Percentiles rank a stretch among this genome's conserved stretches.
Conservation (phyloP, 2,113 vertebrate genomes). For the Aptenodytes forsteri region DNA sequence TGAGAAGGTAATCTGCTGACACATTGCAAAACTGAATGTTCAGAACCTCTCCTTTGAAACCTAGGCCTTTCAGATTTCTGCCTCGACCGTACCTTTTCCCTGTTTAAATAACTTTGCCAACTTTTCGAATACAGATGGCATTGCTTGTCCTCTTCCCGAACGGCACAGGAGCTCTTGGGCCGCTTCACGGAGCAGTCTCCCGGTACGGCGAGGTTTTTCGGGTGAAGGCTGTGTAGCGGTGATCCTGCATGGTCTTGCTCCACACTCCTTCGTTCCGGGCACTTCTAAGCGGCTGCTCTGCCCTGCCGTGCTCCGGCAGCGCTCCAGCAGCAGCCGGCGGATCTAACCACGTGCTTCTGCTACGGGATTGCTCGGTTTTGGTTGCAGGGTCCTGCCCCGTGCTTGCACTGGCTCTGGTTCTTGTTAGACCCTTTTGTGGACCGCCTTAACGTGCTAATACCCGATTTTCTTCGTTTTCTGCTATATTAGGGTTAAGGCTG, state of each 20-base stretch:
- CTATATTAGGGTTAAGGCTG: not conserved
- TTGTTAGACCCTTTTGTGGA: not conserved
- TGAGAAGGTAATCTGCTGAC: not conserved
- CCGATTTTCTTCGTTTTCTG: not conserved
- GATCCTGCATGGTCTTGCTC: not conserved
- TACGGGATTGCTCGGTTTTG: too few relatives aligned
- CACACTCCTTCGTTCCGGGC: accelerated
- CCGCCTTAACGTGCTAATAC: not conserved
- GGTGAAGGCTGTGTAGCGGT: too few relatives aligned
- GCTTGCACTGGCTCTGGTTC: not conserved
- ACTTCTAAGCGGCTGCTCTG: not conserved
- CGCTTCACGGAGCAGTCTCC: not conserved
- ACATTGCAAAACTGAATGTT: accelerated
- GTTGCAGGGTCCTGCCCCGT: not conserved
- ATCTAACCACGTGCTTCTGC: not conserved
- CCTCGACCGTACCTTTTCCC: not conserved
- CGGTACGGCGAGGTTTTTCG: accelerated
- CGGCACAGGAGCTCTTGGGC: not conserved
- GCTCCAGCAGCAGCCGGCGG: not conserved
- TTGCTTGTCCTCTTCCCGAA: not conserved
- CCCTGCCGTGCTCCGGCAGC: not conserved
- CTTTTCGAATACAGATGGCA: accelerated
- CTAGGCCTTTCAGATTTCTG: too few relatives aligned
- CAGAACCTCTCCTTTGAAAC: not conserved
- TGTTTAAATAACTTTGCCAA: too few relatives aligned